Evolutionary conservation across 2,888 invertebrate species (phyloP).

Genomic region (Meloe dianella): DNA sequence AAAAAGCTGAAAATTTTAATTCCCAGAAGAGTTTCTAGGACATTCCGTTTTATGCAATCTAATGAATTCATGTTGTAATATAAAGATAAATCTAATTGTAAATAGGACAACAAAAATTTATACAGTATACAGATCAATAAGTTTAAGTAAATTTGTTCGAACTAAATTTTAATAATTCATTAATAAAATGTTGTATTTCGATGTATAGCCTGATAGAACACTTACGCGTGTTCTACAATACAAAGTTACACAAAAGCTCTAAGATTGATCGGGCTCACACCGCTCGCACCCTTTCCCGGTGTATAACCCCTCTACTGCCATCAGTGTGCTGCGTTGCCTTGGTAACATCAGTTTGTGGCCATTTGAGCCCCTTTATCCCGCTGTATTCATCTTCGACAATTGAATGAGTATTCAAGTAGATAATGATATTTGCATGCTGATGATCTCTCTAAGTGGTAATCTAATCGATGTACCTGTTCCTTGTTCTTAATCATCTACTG

Average conservation of each 20-base stretch:
- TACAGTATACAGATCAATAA: no score
- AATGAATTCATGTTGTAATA: slow-evolving; percentile 33
- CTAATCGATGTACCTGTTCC: slow-evolving; percentile 40
- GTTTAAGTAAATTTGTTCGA: no score
- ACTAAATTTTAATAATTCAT: background rate
- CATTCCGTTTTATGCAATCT: slow-evolving; percentile 33
- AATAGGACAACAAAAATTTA: no score
- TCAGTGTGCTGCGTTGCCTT: slow-evolving; percentile 47
- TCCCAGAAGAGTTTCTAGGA: slow-evolving; percentile 18
- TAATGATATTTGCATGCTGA: slow-evolving; percentile 59
- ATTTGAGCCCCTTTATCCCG: slow-evolving; percentile 57
- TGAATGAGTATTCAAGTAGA: slow-evolving; percentile 59
- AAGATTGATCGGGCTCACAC: slow-evolving; percentile 55
- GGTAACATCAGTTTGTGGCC: slow-evolving; percentile 57
- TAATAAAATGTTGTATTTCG: background rate
- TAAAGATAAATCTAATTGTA: background rate
- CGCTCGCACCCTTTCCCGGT: slow-evolving; percentile 57
- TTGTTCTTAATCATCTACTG: slow-evolving; percentile 16
- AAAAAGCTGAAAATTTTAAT: background rate
- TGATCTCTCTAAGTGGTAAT: slow-evolving; percentile 53
- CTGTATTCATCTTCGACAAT: slow-evolving; percentile 59
- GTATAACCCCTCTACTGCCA: slow-evolving; percentile 35
- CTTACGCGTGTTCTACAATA: slow-evolving; percentile 50
- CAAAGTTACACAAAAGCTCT: slow-evolving; percentile 54
- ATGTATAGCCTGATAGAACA: slow-evolving; percentile 25